Evolutionary conservation across 2,113 vertebrate species (phyloP).

Genomic region (Cyprinodon brontotheroides): DNA sequence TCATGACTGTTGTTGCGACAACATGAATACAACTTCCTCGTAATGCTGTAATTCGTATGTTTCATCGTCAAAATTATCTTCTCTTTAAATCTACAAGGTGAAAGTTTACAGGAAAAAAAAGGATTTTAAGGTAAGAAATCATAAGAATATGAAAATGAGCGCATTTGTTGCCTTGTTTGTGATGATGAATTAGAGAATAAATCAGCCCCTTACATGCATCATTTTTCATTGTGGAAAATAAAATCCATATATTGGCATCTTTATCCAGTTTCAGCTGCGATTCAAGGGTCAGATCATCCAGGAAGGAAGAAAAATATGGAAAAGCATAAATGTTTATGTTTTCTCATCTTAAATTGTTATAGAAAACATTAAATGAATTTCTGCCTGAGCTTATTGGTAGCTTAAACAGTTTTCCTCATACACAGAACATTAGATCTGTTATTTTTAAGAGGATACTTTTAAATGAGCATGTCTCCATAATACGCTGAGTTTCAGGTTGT

Average conservation of each 20-base stretch:
- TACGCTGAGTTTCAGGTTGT: not conserved
- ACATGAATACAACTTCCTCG: slow-evolving; percentile 54
- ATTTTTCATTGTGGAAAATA: not conserved
- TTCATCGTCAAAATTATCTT: slow-evolving; percentile 11
- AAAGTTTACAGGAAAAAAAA: not conserved
- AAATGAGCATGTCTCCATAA: too few relatives aligned
- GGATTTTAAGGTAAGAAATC: slow-evolving; percentile 47
- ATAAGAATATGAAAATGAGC: not conserved
- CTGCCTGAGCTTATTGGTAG: too few relatives aligned
- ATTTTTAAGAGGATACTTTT: too few relatives aligned
- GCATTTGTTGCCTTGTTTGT: not conserved
- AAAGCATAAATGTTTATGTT: not conserved
- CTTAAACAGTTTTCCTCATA: too few relatives aligned
- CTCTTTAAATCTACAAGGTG: not conserved
- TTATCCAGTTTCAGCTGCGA: not conserved
- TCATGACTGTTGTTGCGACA: slow-evolving; percentile 44
- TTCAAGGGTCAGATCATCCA: not conserved
- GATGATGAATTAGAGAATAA: not conserved
- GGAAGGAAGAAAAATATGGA: not conserved
- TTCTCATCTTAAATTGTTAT: not conserved
- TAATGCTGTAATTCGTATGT: slow-evolving; percentile 14
- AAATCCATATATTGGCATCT: not conserved
- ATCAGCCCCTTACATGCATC: not conserved
- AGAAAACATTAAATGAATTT: too few relatives aligned
- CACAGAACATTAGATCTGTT: too few relatives aligned